Base-by-base conservation (phyloP, 2,113 vertebrate species). In the Cyanoderma ruficeps region DNA sequence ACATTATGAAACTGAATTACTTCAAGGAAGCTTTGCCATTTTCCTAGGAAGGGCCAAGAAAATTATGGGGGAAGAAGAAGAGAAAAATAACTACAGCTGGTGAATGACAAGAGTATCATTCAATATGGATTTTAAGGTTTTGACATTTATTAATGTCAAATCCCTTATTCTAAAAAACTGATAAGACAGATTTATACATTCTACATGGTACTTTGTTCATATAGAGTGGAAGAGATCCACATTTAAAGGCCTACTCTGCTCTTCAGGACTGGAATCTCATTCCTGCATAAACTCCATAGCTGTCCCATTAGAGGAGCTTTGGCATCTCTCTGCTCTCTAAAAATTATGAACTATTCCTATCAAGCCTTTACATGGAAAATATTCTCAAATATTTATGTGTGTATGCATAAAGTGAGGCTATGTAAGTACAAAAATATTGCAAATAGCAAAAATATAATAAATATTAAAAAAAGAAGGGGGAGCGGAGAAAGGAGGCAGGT, bases 331-430 rank as follows among this genome's bases (percentile, higher is more conserved):
- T 77, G 35, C 30, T 90, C 47, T 75, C 60, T 89, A 52, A 78
- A 95, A 90, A 47, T 70, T 74, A 77, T 33, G 35, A 39, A 72
- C 37, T 90, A 50, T 42, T 85, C n/a, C 67, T 77, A 83, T 39
- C 77, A 93, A 82, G 59, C 3, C 15, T 93, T 74, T 94, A 42
- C 67, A 69, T 37, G 70, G 88, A 94, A 95, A 92, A 83, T 76
- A 88, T 74, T 92, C 64, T 77, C 56, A 93, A 89, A 89, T 87
- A 89, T 90, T 95, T 92, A 31, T 59, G 11, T 30, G 55, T 35
- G 37, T 31, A 50, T 55, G 65, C 18, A 37, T 44, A 61, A 93
- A 94, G 14, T 50, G 28, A 74, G 68, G 56, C 23, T 89, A 47
- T 42, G n/a, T 23, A 89, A 89, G 47, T 52, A 72, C 49, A 83